Percentiles rank a stretch among this genome's conserved stretches.
Evolutionary conservation across 2,797 vertebrate genomes (phyloP).

Genomic region (Syngnathus acus): DNA sequence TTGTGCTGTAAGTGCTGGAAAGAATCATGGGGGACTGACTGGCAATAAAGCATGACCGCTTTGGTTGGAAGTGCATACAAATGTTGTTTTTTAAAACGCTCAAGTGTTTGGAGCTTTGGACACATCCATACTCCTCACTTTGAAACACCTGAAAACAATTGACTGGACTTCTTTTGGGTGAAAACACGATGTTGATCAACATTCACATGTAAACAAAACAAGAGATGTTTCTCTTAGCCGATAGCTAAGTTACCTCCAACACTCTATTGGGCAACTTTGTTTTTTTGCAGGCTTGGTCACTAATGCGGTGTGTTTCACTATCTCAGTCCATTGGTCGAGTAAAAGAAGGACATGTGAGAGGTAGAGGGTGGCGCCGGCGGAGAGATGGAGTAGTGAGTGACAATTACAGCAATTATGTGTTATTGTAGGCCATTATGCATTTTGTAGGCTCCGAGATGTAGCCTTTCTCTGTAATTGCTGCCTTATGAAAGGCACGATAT

Average conservation of each 20-base stretch:
- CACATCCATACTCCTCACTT: too few species aligned
- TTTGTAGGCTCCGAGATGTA: slow-evolving; percentile 62
- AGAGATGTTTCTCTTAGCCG: too few species aligned
- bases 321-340: slow-evolving; percentile 26
- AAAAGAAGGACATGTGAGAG: slow-evolving; percentile 29
- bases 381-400: slow-evolving; percentile 39
- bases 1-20: neutral
- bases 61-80: neutral
- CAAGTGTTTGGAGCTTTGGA: too few species aligned
- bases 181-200: too few species aligned
- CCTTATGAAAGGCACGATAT: slow-evolving; percentile 61
- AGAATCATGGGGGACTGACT: too few species aligned
- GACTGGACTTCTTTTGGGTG: too few species aligned
- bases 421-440: slow-evolving; percentile 67
- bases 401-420: slow-evolving; percentile 67
- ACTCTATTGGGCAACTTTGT: neutral
- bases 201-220: too few species aligned
- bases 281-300: neutral
- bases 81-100: too few species aligned
- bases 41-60: too few species aligned
- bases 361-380: slow-evolving; percentile 11
- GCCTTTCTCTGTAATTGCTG: slow-evolving; percentile 62
- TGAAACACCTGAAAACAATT: too few species aligned
- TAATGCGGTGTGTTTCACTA: slow-evolving; percentile 25
- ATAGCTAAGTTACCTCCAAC: neutral